phyloP scores from a whole-genome alignment of 2,113 vertebrate genomes.

The Microtus pennsylvanicus region DNA sequence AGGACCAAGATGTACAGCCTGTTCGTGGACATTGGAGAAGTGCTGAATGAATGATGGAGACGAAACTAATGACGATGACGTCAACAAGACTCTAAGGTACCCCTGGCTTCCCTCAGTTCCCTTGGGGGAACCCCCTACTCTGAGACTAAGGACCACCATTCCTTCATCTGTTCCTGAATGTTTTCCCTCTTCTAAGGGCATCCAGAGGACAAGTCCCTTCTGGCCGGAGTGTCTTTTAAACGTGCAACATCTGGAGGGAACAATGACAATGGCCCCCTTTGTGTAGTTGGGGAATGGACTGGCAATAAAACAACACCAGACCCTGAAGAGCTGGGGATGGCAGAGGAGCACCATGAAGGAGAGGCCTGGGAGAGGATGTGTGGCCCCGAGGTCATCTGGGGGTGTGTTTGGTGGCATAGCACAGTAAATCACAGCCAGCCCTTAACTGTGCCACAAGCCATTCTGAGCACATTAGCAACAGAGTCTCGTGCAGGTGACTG shows the following conservation, averaged over 20 bases:
- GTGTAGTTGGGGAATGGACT: slow-evolving; percentile 73
- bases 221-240: slow-evolving; percentile 64
- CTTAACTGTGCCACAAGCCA: neutral
- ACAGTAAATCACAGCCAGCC: accelerated
- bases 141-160: neutral
- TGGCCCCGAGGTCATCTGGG: neutral
- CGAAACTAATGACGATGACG: accelerated
- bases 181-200: slow-evolving; percentile 68
- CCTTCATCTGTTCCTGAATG: neutral
- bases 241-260: slow-evolving; percentile 85
- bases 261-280: slow-evolving; percentile 84
- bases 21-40: accelerated
- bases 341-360: accelerated
- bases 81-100: neutral
- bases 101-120: accelerated
- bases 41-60: no score
- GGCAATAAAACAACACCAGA: neutral
- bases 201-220: slow-evolving; percentile 75
- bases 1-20: neutral
- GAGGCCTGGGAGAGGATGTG: accelerated
- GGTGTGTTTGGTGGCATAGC: neutral
- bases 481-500: neutral
- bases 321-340: slow-evolving; percentile 36
- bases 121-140: neutral
- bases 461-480: neutral